Percentiles rank a stretch among this genome's conserved stretches.
These are phyloP conservation scores for Puffinus mauretanicus DNA, from an alignment of 2,113 vertebrate species.

Conservation along the genomic window DNA sequence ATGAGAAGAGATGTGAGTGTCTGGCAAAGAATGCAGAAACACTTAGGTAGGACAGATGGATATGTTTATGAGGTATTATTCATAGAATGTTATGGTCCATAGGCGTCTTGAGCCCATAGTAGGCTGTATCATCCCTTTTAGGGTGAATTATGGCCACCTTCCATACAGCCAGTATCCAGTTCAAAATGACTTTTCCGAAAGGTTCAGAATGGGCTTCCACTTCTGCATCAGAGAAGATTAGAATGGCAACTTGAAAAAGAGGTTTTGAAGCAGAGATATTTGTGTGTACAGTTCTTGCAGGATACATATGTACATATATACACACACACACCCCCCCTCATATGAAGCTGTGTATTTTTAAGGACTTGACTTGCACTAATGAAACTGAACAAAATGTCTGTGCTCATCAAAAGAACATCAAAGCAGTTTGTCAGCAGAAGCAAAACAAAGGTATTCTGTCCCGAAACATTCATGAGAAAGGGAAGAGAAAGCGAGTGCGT, in stretches of 20 bases:
- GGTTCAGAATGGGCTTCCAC: fast-evolving
- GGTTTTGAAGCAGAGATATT: neutral
- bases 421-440: neutral
- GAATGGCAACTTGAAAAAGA: neutral
- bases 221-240: neutral
- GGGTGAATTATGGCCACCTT: neutral
- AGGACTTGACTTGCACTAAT: neutral
- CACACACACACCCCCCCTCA: too few species aligned
- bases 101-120: neutral
- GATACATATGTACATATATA: neutral
- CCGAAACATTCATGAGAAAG: neutral
- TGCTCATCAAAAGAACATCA: neutral
- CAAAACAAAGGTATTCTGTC: neutral
- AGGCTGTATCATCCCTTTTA: neutral
- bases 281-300: neutral
- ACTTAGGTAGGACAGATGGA: neutral
- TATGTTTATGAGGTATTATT: neutral
- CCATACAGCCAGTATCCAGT: neutral
- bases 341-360: neutral
- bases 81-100: neutral
- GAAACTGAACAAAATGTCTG: neutral
- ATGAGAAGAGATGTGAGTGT: neutral
- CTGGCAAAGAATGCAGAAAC: neutral
- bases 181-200: neutral
- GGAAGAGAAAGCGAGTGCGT: neutral